Percentiles rank a stretch among this genome's conserved stretches.
Evolutionary conservation across 2,888 invertebrate genomes (phyloP).

Genomic region (Megamerina dolium): DNA sequence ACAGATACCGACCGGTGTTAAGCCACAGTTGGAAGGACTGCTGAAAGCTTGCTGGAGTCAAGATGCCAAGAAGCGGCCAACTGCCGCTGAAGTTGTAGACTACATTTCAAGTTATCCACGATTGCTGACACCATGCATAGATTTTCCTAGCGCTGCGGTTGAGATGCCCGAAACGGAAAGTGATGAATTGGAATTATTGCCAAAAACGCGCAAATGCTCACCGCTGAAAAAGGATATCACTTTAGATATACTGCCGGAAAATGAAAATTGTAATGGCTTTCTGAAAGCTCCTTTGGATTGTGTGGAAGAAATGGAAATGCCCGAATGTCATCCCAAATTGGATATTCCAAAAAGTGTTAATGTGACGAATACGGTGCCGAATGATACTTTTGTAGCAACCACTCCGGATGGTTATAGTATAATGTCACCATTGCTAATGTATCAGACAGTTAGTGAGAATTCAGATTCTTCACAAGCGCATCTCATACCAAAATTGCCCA

Average conservation of each 20-base stretch:
- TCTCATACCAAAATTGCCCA: background rate
- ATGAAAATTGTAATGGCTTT: background rate
- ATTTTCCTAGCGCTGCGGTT: conserved; percentile 67
- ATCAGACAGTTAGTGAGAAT: conserved; percentile 18
- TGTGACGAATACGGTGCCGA: background rate
- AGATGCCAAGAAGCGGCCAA: conserved; percentile 64
- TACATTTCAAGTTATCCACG: conserved; percentile 71
- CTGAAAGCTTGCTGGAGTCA: conserved; percentile 75
- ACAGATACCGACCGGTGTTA: conserved; percentile 68
- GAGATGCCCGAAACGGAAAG: conserved; percentile 60
- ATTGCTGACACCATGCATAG: conserved; percentile 71
- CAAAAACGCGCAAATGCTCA: conserved; percentile 28
- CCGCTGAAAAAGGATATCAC: conserved; percentile 19
- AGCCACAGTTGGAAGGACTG: conserved; percentile 74
- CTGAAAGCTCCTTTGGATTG: no score
- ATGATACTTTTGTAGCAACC: conserved; percentile 22
- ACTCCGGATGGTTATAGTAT: conserved; percentile 39
- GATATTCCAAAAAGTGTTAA: conserved; percentile 13
- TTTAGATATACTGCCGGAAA: conserved; percentile 18
- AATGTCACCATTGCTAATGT: conserved; percentile 34
- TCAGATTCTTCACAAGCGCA: conserved; percentile 13
- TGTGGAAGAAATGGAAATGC: conserved; percentile 8
- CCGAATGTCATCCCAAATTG: conserved; percentile 5
- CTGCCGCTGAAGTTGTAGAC: conserved; percentile 73
- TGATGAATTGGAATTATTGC: conserved; percentile 37